Evolutionary conservation across 2,888 invertebrate species (phyloP), one percentile per base, ranked within the genome.

Genomic region (Parelbella ahira): DNA sequence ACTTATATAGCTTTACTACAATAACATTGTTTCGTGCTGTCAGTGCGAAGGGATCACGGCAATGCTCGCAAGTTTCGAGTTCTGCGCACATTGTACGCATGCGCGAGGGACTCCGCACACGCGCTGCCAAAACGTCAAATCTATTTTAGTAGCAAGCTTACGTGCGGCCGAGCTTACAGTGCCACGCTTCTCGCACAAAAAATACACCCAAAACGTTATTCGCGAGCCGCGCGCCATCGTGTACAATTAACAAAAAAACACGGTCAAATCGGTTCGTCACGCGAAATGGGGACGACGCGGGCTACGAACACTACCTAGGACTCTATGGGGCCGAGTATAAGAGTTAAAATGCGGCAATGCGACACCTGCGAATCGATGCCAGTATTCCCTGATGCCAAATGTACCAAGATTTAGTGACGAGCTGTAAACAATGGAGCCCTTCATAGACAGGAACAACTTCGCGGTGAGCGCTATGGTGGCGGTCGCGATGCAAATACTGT

Each of bases 381-480:
- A 63, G 60, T 59, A 60, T 58, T 59, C 55, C 55, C 57, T 59
- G 68, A 74, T 74, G 76, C 68, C 69, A 74, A 76, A 74, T 57
- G 60, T 51, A 57, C 53, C 49, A 57, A 49, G 45, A 60, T 57
- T 53, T 71, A 76, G 77, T 75, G 73, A 68, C 60, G 66, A 71
- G 62, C 57, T 49, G 49, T 42, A 51, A 68, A 70, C 49, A 51
- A 93, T 93, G 93, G 92, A 91, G 68, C 90, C 93, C 33, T 84
- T 95, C 54, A 89, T 94, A 72, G 96, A 96, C 76, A 91, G 91
- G 58, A 93, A 95, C 78, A 95, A 96, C 79, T 92, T 94, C 71
- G 94, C 94, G 51, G 92, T 96, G 51, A 94, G 95, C 78, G 95
- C 94, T 13, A 94, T 95, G 76, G 94, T 95, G 32, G 93, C 94